phyloP scores from a whole-genome alignment of 2,113 vertebrate genomes.

The Marmota flaviventris region DNA sequence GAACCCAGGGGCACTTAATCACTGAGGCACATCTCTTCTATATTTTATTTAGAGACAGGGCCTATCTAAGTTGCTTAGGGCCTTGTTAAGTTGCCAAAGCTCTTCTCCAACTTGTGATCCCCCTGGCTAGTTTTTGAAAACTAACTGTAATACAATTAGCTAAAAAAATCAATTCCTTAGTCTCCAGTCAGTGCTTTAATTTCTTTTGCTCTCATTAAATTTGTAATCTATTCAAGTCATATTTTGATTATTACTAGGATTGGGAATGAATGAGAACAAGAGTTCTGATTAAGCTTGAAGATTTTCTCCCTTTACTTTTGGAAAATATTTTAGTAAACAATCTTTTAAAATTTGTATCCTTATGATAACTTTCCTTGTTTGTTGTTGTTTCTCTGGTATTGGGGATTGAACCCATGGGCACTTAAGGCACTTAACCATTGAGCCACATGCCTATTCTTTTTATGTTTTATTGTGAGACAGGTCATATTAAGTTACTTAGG shows the following conservation, averaged over 20 bases:
- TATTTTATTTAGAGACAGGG: too few relatives aligned
- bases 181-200: not conserved
- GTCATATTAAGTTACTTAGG: too few relatives aligned
- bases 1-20: too few relatives aligned
- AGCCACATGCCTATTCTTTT: too few relatives aligned
- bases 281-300: not conserved
- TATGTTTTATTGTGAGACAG: too few relatives aligned
- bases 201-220: not conserved
- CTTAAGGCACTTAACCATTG: too few relatives aligned
- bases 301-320: not conserved
- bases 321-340: not conserved
- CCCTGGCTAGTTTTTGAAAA: not conserved
- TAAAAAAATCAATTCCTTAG: constrained; percentile 16
- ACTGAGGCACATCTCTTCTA: too few relatives aligned
- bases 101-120: too few relatives aligned
- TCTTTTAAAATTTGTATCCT: not conserved
- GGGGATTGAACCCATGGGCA: too few relatives aligned
- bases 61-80: too few relatives aligned
- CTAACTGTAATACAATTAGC: not conserved
- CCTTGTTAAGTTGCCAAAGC: too few relatives aligned
- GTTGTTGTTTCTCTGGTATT: too few relatives aligned
- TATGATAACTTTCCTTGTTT: not conserved
- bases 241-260: not conserved
- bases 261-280: not conserved
- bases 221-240: not conserved